Base-by-base conservation (phyloP, 2,888 invertebrate species). In the Ophioninae sp. region DNA sequence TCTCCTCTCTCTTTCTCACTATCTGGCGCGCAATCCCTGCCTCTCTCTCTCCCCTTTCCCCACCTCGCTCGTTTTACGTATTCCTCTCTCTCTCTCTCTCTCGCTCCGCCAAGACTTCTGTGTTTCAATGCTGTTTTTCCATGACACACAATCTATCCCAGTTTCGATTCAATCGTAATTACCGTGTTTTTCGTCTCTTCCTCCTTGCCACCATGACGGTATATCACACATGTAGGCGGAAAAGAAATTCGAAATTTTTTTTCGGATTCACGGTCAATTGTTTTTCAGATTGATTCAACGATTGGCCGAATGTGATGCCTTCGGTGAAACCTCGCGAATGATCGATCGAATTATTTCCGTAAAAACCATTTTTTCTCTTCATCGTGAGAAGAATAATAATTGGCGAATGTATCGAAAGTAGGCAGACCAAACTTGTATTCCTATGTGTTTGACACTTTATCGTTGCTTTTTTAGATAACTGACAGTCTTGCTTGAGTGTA, bases 391-490 rank as follows among this genome's bases (percentile, higher is more conserved):
- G 13, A 23, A 71, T 37, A 69, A 58, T 37, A 58, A 56, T 37
- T 8, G 56, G 59, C 59, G 30, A 6, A 1, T 20, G 6, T 13
- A 6, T 37, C 59, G 30, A 68, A n/a, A 7, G 68, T 30, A 67
- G 64, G 6, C 22, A 59, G 23, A n/a, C 9, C 5, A 8, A n/a
- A 58, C 23, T 8, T 6, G 13, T 68, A 3, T 5, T 2, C 17
- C 20, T 37, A 30, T 23, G 51, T 6, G 5, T 65, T 39, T 44
- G 64, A 67, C n/a, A 30, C 37, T 61, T 5, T 68, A 78, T 78
- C n/a, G 23, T 72, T 59, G 76, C 93, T 85, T 90, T 89, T 94
- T 91, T 59, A 94, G 94, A 89, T 94, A 92, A 92, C 93, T 85
- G 85, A 76, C 93, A 85, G 80, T 74, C 67, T 76, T 71, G 85